A percentile compares a stretch with the other conserved stretches of the same genome.
Evolutionary conservation across 2,888 invertebrate species (phyloP).

Genomic region (Drosophila infuscata): DNA sequence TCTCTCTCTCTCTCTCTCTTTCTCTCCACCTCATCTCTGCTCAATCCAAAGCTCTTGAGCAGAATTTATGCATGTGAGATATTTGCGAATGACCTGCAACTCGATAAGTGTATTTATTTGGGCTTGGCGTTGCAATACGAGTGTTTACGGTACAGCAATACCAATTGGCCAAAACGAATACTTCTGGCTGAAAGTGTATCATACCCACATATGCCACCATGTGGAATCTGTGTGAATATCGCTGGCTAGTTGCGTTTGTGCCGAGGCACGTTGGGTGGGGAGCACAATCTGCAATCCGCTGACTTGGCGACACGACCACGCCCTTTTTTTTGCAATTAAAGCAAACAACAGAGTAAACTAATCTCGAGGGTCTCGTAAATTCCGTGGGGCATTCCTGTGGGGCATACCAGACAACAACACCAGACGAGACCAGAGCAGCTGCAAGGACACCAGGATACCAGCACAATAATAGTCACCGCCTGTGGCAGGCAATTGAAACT

Average conservation of each 20-base stretch:
- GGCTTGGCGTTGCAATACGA: slow-evolving; percentile 52
- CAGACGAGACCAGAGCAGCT: slow-evolving; percentile 15
- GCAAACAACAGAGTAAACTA: slow-evolving; percentile 75
- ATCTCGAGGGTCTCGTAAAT: slow-evolving; percentile 79
- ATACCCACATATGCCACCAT: slow-evolving; percentile 47
- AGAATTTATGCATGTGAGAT: slow-evolving; percentile 72
- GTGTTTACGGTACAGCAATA: slow-evolving; percentile 66
- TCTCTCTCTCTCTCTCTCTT: not conserved
- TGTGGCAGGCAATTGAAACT: slow-evolving; percentile 68
- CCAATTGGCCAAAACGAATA: slow-evolving; percentile 53
- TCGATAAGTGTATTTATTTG: slow-evolving; percentile 78
- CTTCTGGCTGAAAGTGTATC: slow-evolving; percentile 12
- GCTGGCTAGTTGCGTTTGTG: slow-evolving; percentile 20
- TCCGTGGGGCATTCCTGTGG: slow-evolving; percentile 71
- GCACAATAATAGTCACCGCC: slow-evolving; percentile 36
- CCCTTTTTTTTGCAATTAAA: slow-evolving; percentile 72
- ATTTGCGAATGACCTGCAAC: slow-evolving; percentile 66
- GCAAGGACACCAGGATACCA: slow-evolving; percentile 13
- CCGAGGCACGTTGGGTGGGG: not conserved
- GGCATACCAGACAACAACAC: slow-evolving; percentile 22
- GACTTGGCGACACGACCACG: slow-evolving; percentile 74
- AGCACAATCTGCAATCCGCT: slow-evolving; percentile 56
- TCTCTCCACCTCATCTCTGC: not conserved
- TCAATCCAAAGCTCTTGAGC: slow-evolving; percentile 23
- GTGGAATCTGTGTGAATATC: slow-evolving; percentile 48